Base-by-base conservation (phyloP, 1,140 invertebrate genomes). In the Chelonus insularis region DNA sequence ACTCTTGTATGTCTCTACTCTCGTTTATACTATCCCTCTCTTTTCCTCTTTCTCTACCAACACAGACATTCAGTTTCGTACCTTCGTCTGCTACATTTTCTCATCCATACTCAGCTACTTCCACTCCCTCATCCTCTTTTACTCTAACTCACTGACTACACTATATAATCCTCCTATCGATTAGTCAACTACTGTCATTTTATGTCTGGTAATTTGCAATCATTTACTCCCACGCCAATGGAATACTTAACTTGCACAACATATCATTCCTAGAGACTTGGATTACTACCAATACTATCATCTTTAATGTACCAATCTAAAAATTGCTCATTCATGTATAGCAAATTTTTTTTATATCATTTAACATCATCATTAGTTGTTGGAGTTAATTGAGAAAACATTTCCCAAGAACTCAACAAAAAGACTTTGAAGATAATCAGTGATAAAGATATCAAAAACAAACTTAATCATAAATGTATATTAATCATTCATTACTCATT, bases 21-120 rank as follows among this genome's bases (percentile, higher is more conserved):
- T 54, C 32, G n/a, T 14, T 50, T 37, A 39, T 32, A 39, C 16
- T 32, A 0, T n/a, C 23, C 21, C 23, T 23, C n/a, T 47, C 45
- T 56, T 48, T 32, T 14, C 34, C 23, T 39, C 55, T 55, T 41
- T 32, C 41, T 55, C 34, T 54, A 29, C 25, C 7, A 29, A 3
- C 7, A 29, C 25, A 29, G 7, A 29, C 25, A 29, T 7, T 29
- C 3, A 4, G 3, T 29, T 7, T 29, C 25, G n/a, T 29, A 29
- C 25, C 25, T 7, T 45, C 12, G 2, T 18, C 11, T 16, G 4
- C 43, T 45, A 5, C 36, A 9, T 9, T 39, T 11, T 14, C 36
- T 39, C 36, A 14, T 29, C 25, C 36, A 14, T 39, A 39, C 36
- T 14, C 3, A 18, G 43, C 5, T 29, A 29, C 25, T 29, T 29